Conservation (phyloP, 64 coral and sea anemone genomes). For the Pocillopora damicornis region DNA sequence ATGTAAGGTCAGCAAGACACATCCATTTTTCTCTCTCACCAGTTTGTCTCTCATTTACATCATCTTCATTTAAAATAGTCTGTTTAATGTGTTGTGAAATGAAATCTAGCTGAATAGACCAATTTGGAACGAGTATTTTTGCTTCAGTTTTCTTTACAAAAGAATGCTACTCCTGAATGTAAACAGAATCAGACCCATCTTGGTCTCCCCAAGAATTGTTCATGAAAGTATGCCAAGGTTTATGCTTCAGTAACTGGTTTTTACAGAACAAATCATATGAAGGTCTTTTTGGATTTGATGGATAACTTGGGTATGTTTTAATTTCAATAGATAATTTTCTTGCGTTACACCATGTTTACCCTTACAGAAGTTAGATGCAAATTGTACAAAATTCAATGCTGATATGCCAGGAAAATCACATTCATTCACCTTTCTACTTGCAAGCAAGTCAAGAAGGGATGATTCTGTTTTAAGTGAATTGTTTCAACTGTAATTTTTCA, state of each 20-base stretch:
- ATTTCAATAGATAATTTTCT: constrained; percentile 1
- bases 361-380: constrained; percentile 29
- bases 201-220: constrained; percentile 25
- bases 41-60: not conserved
- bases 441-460: constrained; percentile 47
- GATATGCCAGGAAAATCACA: constrained; percentile 38
- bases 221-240: constrained; percentile 29
- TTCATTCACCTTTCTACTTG: constrained; percentile 20
- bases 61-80: not conserved
- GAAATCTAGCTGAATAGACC: not conserved
- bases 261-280: constrained; percentile 31
- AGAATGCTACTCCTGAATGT: constrained; percentile 23
- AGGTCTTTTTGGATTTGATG: not conserved
- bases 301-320: constrained; percentile 12
- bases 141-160: constrained; percentile 2
- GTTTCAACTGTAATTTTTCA: too few species aligned
- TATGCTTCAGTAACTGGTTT: constrained; percentile 42
- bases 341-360: constrained; percentile 7
- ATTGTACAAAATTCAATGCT: constrained; percentile 42
- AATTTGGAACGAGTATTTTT: constrained; percentile 26
- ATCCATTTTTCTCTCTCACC: constrained; percentile 10
- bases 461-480: too few species aligned
- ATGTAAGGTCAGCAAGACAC: constrained; percentile 6
- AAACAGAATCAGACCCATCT: constrained; percentile 7
- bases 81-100: constrained; percentile 11